A percentile compares a stretch with the other conserved stretches of the same genome.
These are phyloP conservation scores for Neocrepidodera transversa DNA, from an alignment of 2,888 invertebrate genomes.

Conservation along the genomic window DNA sequence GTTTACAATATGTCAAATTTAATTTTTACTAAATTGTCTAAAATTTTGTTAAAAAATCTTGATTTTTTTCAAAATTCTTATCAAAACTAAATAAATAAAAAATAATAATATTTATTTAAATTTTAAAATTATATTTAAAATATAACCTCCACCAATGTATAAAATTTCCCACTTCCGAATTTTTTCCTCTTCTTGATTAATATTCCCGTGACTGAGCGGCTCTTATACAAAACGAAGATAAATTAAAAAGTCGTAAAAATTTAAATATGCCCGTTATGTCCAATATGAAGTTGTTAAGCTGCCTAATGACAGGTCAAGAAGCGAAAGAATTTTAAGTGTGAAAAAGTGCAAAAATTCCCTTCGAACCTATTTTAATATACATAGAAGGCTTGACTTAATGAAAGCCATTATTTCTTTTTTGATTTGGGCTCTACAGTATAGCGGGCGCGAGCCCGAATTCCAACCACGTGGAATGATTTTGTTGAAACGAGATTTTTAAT, in stretches of 20 bases:
- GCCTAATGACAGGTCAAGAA: constrained; percentile 37
- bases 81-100: neutral
- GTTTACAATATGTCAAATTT: no score
- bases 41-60: neutral
- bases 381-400: constrained; percentile 24
- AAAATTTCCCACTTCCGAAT: neutral
- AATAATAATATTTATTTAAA: neutral
- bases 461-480: constrained; percentile 13
- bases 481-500: constrained; percentile 15
- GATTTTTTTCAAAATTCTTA: neutral
- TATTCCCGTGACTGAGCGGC: constrained; percentile 44
- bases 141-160: neutral
- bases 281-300: constrained; percentile 45
- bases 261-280: constrained; percentile 42
- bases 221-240: constrained; percentile 52
- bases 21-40: neutral
- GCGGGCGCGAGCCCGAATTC: constrained; percentile 5
- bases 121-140: neutral
- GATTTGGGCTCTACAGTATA: neutral
- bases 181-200: constrained; percentile 35
- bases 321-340: constrained; percentile 40
- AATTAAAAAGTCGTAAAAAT: constrained; percentile 53
- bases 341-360: constrained; percentile 32
- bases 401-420: constrained; percentile 28
- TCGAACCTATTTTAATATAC: constrained; percentile 31